These are phyloP conservation scores for Metaphire vulgaris DNA, from an alignment of 1,140 invertebrate species.

Conservation along the genomic window DNA sequence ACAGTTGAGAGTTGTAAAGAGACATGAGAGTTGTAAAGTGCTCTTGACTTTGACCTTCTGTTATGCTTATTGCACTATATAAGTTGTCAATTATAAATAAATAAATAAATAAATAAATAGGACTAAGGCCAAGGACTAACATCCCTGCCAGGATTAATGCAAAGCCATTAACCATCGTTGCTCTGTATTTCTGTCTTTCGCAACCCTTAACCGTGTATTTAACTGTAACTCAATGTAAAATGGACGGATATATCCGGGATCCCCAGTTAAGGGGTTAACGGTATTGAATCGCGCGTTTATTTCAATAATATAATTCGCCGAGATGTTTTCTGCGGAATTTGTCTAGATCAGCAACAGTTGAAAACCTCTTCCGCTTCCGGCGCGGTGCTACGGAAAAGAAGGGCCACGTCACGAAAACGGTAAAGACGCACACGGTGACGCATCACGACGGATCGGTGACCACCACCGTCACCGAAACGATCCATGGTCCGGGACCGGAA, in stretches of 20 bases:
- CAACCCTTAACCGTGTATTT: not conserved
- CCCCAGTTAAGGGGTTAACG: not conserved
- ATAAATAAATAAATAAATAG: no score
- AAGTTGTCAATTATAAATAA: no score
- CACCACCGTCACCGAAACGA: not conserved
- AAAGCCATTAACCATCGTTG: not conserved
- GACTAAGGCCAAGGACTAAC: no score
- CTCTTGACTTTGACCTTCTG: no score
- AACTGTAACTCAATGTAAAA: not conserved
- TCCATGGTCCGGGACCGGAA: not conserved
- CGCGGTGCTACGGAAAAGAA: not conserved
- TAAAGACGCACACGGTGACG: not conserved
- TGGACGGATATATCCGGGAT: no score
- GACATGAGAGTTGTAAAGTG: no score
- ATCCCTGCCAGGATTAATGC: no score
- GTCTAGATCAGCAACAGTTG: no score
- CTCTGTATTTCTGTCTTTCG: not conserved
- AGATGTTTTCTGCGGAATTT: not conserved
- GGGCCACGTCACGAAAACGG: not conserved
- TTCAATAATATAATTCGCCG: not conserved
- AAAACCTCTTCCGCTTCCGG: not conserved
- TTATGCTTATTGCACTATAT: no score
- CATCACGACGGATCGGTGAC: not conserved
- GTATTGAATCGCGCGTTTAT: not conserved
- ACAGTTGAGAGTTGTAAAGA: no score